Evolutionary conservation across 1,140 invertebrate genomes (phyloP), one percentile per base, ranked within the genome.

Genomic region (Drosophila lacertosa): DNA sequence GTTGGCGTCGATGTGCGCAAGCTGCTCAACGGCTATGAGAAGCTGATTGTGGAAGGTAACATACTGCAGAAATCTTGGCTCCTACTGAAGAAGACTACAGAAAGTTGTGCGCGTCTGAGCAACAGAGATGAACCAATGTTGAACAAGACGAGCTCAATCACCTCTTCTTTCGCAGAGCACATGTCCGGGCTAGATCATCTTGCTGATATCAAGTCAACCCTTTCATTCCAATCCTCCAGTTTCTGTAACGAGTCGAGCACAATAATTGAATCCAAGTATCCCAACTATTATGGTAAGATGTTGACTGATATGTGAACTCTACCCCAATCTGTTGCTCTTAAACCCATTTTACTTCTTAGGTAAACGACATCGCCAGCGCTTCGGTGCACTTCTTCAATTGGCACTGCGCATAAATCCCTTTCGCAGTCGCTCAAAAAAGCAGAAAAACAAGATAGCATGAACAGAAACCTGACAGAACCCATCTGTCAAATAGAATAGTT

Each of bases 11-110:
- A 86, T 59, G 81, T 86, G 26, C 45, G 73, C 2, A 75, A 65
- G 24, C 67, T 86, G 32, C 65, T 86, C 1, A 53, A 67, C 11
- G 69, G 69, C 22, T 86, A 88, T 29, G 81, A 86, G 24, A 63
- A 65, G 37, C 65, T 81, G 5, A 81, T 86, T 24, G 47, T 71
- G 6, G 82, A 86, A 1, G 82, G 58, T 9, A 77, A 58, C 10
- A 48, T 65, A 4, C 39, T 86, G 13, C 81, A 86, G 22, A 63
- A 70, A 3, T 77, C 77, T 1, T 88, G 82, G 82, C 40, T 68
- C 4, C 48, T 77, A 3, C 50, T 86, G 5, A 81, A 68, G 24
- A 77, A 77, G 6, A 50, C 82, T 29, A 74, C 74, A 1, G 77
- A 88, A 22, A 74, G 42, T 32, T 77, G 77, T 67, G 64, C 65